Base-by-base conservation (phyloP, 1,140 invertebrate species). In the Calephelis virginiensis region DNA sequence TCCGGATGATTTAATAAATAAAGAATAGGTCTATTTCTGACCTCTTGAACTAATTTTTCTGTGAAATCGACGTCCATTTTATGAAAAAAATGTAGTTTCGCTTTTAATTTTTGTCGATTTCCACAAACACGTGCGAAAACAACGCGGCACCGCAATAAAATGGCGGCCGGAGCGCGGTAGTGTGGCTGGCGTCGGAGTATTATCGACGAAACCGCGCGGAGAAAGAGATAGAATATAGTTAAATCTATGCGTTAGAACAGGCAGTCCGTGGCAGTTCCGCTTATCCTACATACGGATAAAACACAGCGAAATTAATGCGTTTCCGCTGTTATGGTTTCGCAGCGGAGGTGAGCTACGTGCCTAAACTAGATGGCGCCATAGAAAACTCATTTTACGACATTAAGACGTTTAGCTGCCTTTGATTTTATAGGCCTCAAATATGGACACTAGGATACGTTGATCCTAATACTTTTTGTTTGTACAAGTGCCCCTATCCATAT, bases 51-150 rank as follows among this genome's bases (percentile, higher is more conserved):
- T 64, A 50, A 64, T 50, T 64, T 64, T 28, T 64, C 48, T 50
- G 48, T 64, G 37, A 64, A 64, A 64, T 64, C 63, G 63, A 64
- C 63, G 63, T 64, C 48, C 63, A 64, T 64, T 64, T 48, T 64
- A 37, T 48, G 47, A 64, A 64, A 64, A 49, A 48, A 64, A 64
- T 64, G 63, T 64, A 64, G 63, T 64, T 64, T 50, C 63, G 63
- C 49, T 64, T 56, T 64, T 64, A n/a, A 64, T 64, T 64, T 53
- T 56, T 53, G 63, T 64, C 47, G 53, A 66, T 37, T 66, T 60
- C 50, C 43, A 66, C 64, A 66, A 66, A 66, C 64, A 66, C 64
- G 64, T 66, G 64, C 64, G 64, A 64, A 64, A 64, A 64, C 49
- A 64, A 64, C 63, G 63, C 63, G 63, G 63, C 48, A 64, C 63